Evolutionary conservation across 2,113 vertebrate genomes (phyloP).

Genomic region (Trogon melanurus): DNA sequence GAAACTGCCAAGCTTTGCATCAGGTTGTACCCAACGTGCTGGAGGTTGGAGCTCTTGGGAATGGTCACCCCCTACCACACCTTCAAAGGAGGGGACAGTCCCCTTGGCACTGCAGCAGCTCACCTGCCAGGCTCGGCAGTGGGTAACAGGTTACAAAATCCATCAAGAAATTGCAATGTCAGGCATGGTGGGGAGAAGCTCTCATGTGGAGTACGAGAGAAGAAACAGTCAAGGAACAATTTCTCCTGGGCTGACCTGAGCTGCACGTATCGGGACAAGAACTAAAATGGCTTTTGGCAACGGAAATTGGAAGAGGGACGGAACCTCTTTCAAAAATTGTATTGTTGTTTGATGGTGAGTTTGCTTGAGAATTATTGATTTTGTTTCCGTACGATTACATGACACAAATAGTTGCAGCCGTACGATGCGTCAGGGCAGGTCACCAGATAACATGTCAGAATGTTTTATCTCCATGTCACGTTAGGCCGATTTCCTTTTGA

Average conservation of each 20-base stretch:
- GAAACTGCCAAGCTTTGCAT: background rate
- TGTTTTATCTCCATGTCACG: background rate
- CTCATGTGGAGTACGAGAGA: fast-evolving
- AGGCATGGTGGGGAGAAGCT: fast-evolving
- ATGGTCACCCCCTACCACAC: fast-evolving
- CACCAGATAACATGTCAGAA: background rate
- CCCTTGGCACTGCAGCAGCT: background rate
- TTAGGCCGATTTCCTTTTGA: slow-evolving; percentile 1
- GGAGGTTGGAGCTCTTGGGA: fast-evolving
- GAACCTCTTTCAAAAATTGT: background rate
- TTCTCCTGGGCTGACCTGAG: background rate
- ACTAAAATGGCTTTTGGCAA: background rate
- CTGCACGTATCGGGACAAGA: background rate
- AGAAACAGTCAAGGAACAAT: background rate
- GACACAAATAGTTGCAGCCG: background rate
- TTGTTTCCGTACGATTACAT: background rate
- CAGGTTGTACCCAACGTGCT: background rate
- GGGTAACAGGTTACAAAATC: fast-evolving
- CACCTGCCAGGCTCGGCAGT: background rate
- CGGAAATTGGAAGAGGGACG: background rate
- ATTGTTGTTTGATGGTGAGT: background rate
- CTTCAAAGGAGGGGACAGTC: background rate
- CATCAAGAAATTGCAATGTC: background rate
- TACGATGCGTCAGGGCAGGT: background rate
- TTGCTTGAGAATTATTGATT: background rate